Base-by-base conservation (phyloP, 2,888 invertebrate genomes). In the Aquatica leii region DNA sequence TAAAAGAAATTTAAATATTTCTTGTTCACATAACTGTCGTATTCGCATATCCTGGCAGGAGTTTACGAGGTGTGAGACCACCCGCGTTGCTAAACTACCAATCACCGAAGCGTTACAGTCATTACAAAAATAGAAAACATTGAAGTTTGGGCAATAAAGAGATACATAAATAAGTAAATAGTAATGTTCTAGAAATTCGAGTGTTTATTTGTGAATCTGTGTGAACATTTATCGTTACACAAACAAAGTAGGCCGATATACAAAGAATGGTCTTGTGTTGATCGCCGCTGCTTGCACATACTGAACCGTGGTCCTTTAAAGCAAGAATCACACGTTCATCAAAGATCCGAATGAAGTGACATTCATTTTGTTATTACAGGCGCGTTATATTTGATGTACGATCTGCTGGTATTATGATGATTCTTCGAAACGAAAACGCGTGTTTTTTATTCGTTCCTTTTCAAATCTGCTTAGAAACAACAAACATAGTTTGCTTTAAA, bases 311-410 rank as follows among this genome's bases (percentile, higher is more conserved):
- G 11, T 49, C 17, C 20, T 20, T 46, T 24, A 57, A 51, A 18
- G 49, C 51, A 50, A 24, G 68, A 66, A 71, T 71, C 71, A 69
- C 70, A 65, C 75, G 76, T 77, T 72, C 73, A 76, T 77, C 77
- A 78, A 73, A 71, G 70, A 72, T 68, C 65, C 67, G 73, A 72
- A 76, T 77, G 78, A 78, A 78, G 79, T 78, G 79, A 80, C 80
- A 80, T 76, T 78, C 78, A 78, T 79, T 80, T 74, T 80, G 78
- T 80, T 80, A 76, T 79, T 80, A 74, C 80, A 80, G 80, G 78
- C 80, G 78, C 74, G 74, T 73, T 74, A 76, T 77, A 78, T 80
- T 79, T 79, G 79, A 79, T 78, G 74, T 78, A 78, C 73, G 73
- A 72, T 74, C 24, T 24, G 6, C 71, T 74, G 71, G 73, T 76